Evolutionary conservation across 2,888 invertebrate genomes (phyloP).

Genomic region (Eupithecia vulgata): DNA sequence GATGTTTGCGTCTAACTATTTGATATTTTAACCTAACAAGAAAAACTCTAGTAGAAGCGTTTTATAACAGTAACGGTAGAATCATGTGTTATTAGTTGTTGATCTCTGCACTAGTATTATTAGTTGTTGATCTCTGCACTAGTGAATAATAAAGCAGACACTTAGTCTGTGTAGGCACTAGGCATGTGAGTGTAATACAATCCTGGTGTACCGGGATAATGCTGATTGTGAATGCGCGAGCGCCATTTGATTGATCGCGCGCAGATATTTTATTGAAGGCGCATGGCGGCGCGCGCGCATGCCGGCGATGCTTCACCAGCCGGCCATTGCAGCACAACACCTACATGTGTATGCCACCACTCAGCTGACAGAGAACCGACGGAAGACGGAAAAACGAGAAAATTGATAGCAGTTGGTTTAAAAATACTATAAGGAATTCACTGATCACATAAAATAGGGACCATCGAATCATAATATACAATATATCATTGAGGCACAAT

Average conservation of each 20-base stretch:
- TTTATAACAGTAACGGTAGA: not conserved
- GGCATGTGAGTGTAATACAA: not conserved
- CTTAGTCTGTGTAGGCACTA: not conserved
- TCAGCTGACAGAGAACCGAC: too few relatives aligned
- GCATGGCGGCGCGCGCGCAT: not conserved
- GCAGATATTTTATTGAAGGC: conserved; percentile 2
- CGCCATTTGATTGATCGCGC: not conserved
- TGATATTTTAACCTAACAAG: too few relatives aligned
- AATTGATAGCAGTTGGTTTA: not conserved
- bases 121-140: not conserved
- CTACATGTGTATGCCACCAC: not conserved
- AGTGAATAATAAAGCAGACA: not conserved
- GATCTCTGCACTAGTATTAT: not conserved
- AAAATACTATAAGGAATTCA: too few relatives aligned
- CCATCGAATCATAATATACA: too few relatives aligned
- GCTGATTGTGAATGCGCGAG: not conserved
- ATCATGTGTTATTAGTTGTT: not conserved
- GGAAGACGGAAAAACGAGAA: too few relatives aligned
- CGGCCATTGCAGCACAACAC: not conserved
- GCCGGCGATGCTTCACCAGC: not conserved
- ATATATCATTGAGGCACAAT: too few relatives aligned
- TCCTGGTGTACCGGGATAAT: not conserved
- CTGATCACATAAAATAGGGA: too few relatives aligned
- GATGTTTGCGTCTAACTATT: not conserved
- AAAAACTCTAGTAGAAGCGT: too few relatives aligned